Conservation (phyloP, 2,113 vertebrate genomes). For the Protobothrops flavoviridis region DNA sequence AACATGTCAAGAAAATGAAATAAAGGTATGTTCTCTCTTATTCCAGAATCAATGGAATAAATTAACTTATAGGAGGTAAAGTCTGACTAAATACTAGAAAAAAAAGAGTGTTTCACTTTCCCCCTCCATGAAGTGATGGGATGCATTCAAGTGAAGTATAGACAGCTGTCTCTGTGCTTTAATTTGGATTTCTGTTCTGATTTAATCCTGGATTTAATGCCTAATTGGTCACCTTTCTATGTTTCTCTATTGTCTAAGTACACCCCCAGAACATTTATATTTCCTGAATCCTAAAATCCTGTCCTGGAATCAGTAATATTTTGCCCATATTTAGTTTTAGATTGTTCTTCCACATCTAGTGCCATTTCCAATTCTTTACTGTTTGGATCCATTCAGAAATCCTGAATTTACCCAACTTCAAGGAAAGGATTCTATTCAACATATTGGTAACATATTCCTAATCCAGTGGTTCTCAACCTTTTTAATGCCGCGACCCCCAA, state of each 20-base stretch:
- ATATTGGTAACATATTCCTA: not conserved
- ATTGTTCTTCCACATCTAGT: not conserved
- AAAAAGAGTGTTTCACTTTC: not conserved
- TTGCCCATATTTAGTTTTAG: not conserved
- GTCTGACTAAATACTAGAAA: not conserved
- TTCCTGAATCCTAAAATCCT: not conserved
- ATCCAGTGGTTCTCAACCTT: no score
- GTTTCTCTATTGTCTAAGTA: not conserved
- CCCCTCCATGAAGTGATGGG: not conserved
- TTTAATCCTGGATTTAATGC: not conserved
- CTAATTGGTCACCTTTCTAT: not conserved
- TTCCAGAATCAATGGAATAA: not conserved
- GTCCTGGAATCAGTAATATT: not conserved
- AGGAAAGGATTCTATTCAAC: not conserved
- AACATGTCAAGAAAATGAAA: not conserved
- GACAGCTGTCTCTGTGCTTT: not conserved
- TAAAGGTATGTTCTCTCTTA: not conserved
- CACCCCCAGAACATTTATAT: not conserved
- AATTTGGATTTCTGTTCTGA: not conserved
- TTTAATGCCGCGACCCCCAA: no score
- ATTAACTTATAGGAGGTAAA: not conserved
- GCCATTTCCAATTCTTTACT: not conserved
- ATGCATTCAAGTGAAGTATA: not conserved
- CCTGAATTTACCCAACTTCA: not conserved
- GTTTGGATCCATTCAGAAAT: not conserved